Evolutionary conservation across 2,797 vertebrate genomes (phyloP), one percentile per base, ranked within the genome.

Genomic region (Oreochromis grahami): DNA sequence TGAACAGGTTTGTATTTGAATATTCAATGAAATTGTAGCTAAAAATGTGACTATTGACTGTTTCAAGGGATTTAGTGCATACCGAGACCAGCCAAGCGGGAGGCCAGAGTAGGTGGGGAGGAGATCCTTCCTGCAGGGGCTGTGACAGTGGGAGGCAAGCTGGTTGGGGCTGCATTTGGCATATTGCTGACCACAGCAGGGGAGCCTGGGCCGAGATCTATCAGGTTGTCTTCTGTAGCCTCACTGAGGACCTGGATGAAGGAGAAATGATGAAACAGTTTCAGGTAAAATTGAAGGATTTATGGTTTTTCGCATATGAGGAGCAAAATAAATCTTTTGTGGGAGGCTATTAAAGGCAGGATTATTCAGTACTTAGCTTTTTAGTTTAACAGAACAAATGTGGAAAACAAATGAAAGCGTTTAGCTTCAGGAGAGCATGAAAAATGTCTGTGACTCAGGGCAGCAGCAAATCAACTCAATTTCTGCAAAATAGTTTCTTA

Each of bases 121-220:
- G 96, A 84, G 86, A 97, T 93, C 38, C 89, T 48, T 60, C 78
- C 95, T 36, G 88, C 78, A 0, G 92, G 81, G 90, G 95, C 86
- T 4, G 83, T 84, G 53, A 95, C 38, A 34, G 78, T 36, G 81
- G 93, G n/a, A 13, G 94, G 95, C 86, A 96, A 78, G 82, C 91
- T 91, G 86, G 89, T 88, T 0, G 97, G 95, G 4, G 95, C 96
- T 3, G 95, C 94, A 77, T 85, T 97, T 5, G 96, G 95, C 97
- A 98, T 97, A n/a, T 98, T 98, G 94, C 98, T 99, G 93, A 99
- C 97, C 83, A 99, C 99, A 0, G 99, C 98, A 1, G 99, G 99
- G 79, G 99, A 99, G 38, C 98, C 99, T 0, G 99, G 99, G 50
- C 98, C 99, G 55, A 99, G 95, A 92, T 99, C 99, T 90, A 99